phyloP scores from a whole-genome alignment of 2,888 invertebrate genomes.

The Campaea margaritaria region DNA sequence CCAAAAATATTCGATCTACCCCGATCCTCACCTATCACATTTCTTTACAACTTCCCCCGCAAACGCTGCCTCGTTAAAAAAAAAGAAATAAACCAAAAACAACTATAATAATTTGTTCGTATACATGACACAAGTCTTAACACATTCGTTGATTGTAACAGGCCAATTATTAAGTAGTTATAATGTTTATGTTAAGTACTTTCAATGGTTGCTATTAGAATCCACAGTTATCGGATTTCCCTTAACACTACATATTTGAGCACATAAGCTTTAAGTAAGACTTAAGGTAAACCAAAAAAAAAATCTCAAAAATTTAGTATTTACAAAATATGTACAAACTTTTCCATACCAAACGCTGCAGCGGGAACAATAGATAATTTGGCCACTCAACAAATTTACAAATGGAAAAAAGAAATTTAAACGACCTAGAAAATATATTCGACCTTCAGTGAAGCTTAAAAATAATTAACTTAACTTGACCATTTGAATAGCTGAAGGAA shows the following conservation, averaged over 20 bases:
- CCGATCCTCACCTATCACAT: conserved; percentile 74
- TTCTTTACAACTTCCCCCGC: conserved; percentile 59
- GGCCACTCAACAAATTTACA: conserved; percentile 73
- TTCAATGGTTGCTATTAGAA: conserved; percentile 39
- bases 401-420: conserved; percentile 46
- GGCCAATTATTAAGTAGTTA: conserved; percentile 56
- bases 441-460: conserved; percentile 52
- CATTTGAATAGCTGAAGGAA: conserved; percentile 58
- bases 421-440: conserved; percentile 64
- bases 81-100: conserved; percentile 56
- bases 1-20: conserved; percentile 72
- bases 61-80: conserved; percentile 64
- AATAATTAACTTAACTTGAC: conserved; percentile 55
- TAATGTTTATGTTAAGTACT: conserved; percentile 40
- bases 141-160: conserved; percentile 47
- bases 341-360: conserved; percentile 52
- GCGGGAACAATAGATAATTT: conserved; percentile 69
- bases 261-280: conserved; percentile 71
- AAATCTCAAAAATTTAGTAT: conserved; percentile 73
- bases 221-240: conserved; percentile 29
- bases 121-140: conserved; percentile 80
- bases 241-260: conserved; percentile 72
- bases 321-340: conserved; percentile 82
- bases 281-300: conserved; percentile 69
- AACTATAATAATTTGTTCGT: conserved; percentile 64